Evolutionary conservation across 2,797 vertebrate genomes (phyloP), one percentile per base, ranked within the genome.

Genomic region (Lagocephalus sceleratus): DNA sequence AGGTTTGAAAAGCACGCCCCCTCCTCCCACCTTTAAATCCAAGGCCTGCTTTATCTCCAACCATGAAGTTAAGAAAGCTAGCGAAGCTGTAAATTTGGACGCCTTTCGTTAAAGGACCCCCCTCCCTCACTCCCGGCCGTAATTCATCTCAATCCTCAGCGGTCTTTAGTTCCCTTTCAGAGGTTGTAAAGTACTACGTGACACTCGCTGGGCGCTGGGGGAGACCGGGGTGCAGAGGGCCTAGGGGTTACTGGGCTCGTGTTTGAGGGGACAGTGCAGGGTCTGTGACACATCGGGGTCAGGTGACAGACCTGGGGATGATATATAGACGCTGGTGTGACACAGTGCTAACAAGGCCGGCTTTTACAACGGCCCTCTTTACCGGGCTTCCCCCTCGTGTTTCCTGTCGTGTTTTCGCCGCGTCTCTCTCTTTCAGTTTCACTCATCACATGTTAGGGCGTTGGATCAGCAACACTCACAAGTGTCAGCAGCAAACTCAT

Each of bases 81-180:
- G 81, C 79, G 70, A 82, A 82, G 85, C 83, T 79, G 80, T 89
- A 87, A 85, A 89, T 88, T 86, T 85, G 82, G 86, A 87, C 73
- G 76, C 78, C 86, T 82, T 87, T 87, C 77, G 61, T 87, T 85
- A 87, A 76, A 82, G 76, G 74, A 79, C 76, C 77, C 79, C 80
- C 83, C 46, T n/a, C n/a, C n/a, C n/a, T n/a, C n/a, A n/a, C n/a
- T n/a, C 83, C 59, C 29, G 71, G 79, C 81, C 76, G 80, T 87
- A 87, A 89, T 87, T 87, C 87, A 89, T 83, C 83, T 83, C 74
- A 83, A 77, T 87, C 72, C 86, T 87, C 87, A 86, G 86, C 53
- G 79, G 85, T 88, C 88, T 87, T 87, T 85, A 81, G 80, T 79
- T 85, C 80, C 76, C 80, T 88, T 85, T 83, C 82, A 82, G 83